Evolutionary conservation across 2,888 invertebrate genomes (phyloP).

Genomic region (Hyppa rectilinea): DNA sequence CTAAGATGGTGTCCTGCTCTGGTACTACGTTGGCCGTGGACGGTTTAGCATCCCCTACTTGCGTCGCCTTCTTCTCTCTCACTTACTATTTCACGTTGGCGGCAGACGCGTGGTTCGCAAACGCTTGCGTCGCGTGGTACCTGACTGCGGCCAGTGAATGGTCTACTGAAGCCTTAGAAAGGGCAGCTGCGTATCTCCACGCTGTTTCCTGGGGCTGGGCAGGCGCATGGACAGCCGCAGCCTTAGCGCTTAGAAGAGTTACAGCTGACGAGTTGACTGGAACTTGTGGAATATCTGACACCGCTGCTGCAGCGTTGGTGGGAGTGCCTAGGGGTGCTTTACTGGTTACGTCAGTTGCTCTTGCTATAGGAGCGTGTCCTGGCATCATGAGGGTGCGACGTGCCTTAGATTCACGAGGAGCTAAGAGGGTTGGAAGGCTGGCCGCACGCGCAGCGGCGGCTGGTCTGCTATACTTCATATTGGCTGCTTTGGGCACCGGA

Average conservation of each 20-base stretch:
- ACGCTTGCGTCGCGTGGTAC: slow-evolving; percentile 97
- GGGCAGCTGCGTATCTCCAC: slow-evolving; percentile 96
- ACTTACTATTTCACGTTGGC: slow-evolving; percentile 95
- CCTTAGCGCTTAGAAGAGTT: slow-evolving; percentile 94
- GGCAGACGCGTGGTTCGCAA: slow-evolving; percentile 96
- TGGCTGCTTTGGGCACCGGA: slow-evolving; percentile 93
- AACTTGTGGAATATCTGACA: slow-evolving; percentile 93
- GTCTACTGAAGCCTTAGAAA: slow-evolving; percentile 97
- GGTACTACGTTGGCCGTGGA: slow-evolving; percentile 86
- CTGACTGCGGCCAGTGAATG: slow-evolving; percentile 97
- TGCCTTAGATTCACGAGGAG: slow-evolving; percentile 88
- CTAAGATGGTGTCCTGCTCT: slow-evolving; percentile 80
- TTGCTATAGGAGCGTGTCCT: slow-evolving; percentile 94
- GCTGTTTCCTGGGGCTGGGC: slow-evolving; percentile 97
- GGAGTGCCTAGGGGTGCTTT: slow-evolving; percentile 91
- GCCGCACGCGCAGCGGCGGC: slow-evolving; percentile 95
- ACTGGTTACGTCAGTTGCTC: slow-evolving; percentile 92
- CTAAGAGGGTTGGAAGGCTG: slow-evolving; percentile 93
- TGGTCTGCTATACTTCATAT: slow-evolving; percentile 94
- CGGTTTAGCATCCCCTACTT: slow-evolving; percentile 90
- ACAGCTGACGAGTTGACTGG: slow-evolving; percentile 95
- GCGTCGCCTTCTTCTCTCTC: slow-evolving; percentile 94
- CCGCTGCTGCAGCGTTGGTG: slow-evolving; percentile 91
- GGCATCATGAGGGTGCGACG: slow-evolving; percentile 94
- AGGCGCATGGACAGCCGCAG: slow-evolving; percentile 95